Conservation (phyloP, 1,140 invertebrate species). For the Pogonognathellus flavescens region DNA sequence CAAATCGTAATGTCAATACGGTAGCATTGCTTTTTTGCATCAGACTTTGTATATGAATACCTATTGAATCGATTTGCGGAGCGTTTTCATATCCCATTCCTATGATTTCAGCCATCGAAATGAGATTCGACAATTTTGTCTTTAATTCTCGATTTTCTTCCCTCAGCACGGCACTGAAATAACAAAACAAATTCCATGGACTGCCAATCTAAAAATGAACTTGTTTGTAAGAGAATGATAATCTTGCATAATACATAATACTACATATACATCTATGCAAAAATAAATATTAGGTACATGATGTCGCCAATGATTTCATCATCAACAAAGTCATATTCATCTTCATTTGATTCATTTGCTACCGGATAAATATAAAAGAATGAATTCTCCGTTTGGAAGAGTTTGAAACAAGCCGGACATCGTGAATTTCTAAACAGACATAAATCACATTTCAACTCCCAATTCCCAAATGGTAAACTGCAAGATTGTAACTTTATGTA, state of each 20-base stretch:
- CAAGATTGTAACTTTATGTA: no score
- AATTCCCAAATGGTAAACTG: no score
- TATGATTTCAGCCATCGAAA: neutral
- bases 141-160: neutral
- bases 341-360: neutral
- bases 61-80: neutral
- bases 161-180: neutral
- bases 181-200: neutral
- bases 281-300: neutral
- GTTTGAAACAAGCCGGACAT: constrained; percentile 7
- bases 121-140: neutral
- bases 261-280: neutral
- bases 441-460: no score
- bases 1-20: no score
- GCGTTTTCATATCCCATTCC: neutral
- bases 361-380: neutral
- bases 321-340: neutral
- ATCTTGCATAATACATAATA: no score
- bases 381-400: neutral
- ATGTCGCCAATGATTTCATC: neutral
- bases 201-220: neutral
- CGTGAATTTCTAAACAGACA: constrained; percentile 8
- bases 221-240: no score
- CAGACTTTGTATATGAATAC: constrained; percentile 9
- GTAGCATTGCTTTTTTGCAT: no score